Evolutionary conservation across 2,797 vertebrate genomes (phyloP).

Genomic region (Sebastes matsubarae): DNA sequence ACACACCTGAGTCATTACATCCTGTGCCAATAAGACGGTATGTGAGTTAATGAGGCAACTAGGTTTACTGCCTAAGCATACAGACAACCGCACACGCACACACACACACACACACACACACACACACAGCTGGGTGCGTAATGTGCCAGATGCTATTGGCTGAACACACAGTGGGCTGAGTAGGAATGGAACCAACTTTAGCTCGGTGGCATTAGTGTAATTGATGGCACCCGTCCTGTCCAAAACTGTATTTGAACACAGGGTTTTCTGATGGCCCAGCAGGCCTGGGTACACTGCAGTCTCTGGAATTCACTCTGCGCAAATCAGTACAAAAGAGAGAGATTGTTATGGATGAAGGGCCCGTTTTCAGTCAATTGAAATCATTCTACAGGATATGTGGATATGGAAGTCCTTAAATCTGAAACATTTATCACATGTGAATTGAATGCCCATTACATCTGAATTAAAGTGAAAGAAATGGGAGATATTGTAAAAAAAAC

Average conservation of each 20-base stretch:
- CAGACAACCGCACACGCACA: constrained; percentile 19
- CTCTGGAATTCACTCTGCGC: constrained; percentile 14
- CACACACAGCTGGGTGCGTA: constrained; percentile 54
- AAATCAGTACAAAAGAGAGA: constrained; percentile 15
- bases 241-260: constrained; percentile 49
- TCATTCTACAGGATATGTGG: neutral
- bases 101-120: constrained; percentile 20
- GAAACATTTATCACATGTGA: neutral
- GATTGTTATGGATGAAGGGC: neutral
- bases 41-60: constrained; percentile 62
- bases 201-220: constrained; percentile 58
- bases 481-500: neutral
- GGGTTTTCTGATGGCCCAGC: constrained; percentile 45
- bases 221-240: constrained; percentile 51
- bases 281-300: constrained; percentile 17
- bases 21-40: constrained; percentile 32
- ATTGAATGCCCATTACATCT: neutral
- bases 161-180: constrained; percentile 46
- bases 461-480: neutral
- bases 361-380: neutral
- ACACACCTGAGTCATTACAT: constrained; percentile 51
- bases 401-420: neutral
- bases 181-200: constrained; percentile 47
- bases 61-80: constrained; percentile 52
- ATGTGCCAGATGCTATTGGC: constrained; percentile 64